Base-by-base conservation (phyloP, 2,113 vertebrate genomes). In the Puntigrus tetrazona region DNA sequence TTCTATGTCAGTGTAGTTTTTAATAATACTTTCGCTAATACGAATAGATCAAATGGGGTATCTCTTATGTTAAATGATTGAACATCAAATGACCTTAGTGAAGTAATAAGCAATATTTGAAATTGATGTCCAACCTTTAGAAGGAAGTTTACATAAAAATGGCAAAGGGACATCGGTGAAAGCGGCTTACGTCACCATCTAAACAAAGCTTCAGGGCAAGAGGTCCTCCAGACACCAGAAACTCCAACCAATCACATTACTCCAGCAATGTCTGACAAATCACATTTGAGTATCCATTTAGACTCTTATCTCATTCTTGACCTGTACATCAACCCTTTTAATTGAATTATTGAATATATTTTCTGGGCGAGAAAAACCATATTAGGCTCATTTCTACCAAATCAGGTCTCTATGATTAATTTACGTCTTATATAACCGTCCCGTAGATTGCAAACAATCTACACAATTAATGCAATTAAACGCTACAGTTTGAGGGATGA, bases 381-480 rank as follows among this genome's bases (percentile, higher is more conserved):
- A 41, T 61, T 31, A 47, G 38, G 36, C 31, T 61, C 27, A 59
- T 78, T 41, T 43, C n/a, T 38, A 38, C 7, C 59, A 27, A 41
- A 41, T 61, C 36, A 38, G 18, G 47, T 57, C 5, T 16, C 25
- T 43, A 31, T 45, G 36, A 47, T 67, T 67, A 4, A 29, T 67
- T 47, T 31, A 61, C 14, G 36, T 18, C 61, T 81, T 67, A 67
- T 22, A 67, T 67, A 81, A 81, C 25, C 7, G 22, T 7, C 50
- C 63, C 7, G 22, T 27, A 81, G 38, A 70, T 50, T 47, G 0
- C 34, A 34, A 67, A 31, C 38, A 18, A 70, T 70, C 50, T 55
- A 70, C 79, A 81, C 79, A 55, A 81, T 81, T 81, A 72, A 85
- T 70, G 52, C n/a, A 72, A 78, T 79, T 72, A 67, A 85, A 85